A percentile compares a stretch with the other conserved stretches of the same genome.
phyloP scores from a whole-genome alignment of 2,888 invertebrate genomes.

The Drosophila mimetica region DNA sequence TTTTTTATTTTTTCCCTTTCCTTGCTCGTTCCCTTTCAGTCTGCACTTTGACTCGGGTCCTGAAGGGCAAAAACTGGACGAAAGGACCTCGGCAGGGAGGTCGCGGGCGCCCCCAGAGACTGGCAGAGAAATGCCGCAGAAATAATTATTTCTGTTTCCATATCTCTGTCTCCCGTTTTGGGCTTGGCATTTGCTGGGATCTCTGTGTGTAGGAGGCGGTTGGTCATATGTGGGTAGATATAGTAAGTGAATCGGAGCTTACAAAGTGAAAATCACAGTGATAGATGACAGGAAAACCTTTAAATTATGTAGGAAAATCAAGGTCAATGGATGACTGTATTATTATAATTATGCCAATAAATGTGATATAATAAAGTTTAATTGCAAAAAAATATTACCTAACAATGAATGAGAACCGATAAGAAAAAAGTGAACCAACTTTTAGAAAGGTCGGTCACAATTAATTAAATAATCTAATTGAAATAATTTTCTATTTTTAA shows the following conservation, averaged over 20 bases:
- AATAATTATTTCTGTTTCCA: conserved; percentile 75
- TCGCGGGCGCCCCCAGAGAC: conserved; percentile 58
- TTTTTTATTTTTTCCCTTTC: conserved; percentile 3
- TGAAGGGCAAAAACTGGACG: conserved; percentile 61
- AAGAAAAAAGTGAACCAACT: conserved; percentile 19
- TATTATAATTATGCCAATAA: conserved; percentile 25
- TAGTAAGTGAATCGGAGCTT: conserved; percentile 8
- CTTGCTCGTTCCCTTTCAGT: conserved; percentile 13
- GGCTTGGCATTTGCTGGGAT: conserved; percentile 20
- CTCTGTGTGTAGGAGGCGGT: conserved; percentile 26
- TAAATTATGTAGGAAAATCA: conserved; percentile 25
- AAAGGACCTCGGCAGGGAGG: conserved; percentile 25
- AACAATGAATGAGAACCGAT: conserved; percentile 27
- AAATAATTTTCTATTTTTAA: conserved; percentile 32
- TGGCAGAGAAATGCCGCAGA: conserved; percentile 68
- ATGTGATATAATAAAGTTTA: conserved; percentile 39
- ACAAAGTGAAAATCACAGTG: conserved; percentile 13
- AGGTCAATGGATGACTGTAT: conserved; percentile 28
- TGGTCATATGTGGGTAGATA: conserved; percentile 16
- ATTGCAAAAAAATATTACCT: neutral
- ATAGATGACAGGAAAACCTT: conserved; percentile 14
- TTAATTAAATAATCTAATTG: conserved; percentile 24
- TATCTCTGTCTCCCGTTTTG: conserved; percentile 56
- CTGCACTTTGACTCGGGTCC: conserved; percentile 63
- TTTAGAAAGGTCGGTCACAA: conserved; percentile 37